Evolutionary conservation across 92 coral and sea anemone species (phyloP), one percentile per base, ranked within the genome.

Genomic region (Paramuricea clavata): DNA sequence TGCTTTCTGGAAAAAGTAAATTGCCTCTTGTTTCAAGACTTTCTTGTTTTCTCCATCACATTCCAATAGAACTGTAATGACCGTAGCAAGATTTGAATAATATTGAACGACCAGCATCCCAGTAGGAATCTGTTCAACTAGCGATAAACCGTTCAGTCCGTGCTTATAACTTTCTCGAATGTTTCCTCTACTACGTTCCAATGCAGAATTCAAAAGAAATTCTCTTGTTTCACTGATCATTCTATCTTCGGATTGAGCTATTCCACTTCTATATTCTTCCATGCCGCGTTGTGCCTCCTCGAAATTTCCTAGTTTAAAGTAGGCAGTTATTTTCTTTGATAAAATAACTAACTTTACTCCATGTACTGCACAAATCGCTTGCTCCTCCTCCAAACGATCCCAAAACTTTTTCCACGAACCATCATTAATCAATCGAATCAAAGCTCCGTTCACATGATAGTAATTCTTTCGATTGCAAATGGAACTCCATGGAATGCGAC

Each of bases 281-380:
- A 39, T 21, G 0, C 44, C 26, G 1, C 26, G 43, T n/a, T 67
- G 19, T 28, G 74, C 74, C 21, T 67, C 9, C 21, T 67, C 19
- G 43, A 67, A 67, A 5, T 67, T 67, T 16, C 39, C 39, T 9
- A 28, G 33, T 30, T 67, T 67, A 39, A 28, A 67, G 21, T 67
- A 0, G 21, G 74, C 74, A 5, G 74, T 67, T 67, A 64, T 64
- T 17, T 25, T 64, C 71, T 23, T 64, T 5, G 74, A 67, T 67
- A 67, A 67, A 67, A 67, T 67, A 23, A 67, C 74, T 30, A 67
- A 67, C 74, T 27, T 67, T 67, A 67, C 33, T 23, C 74, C 74
- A 36, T 28, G 9, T 23, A 12, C 74, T 0, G 12, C 7, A 67
- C 39, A 67, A 16, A 10, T 67, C 19, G 39, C 39, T 30, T 67